Conservation (phyloP, 2,797 vertebrate genomes). For the Austrolebias charrua region DNA sequence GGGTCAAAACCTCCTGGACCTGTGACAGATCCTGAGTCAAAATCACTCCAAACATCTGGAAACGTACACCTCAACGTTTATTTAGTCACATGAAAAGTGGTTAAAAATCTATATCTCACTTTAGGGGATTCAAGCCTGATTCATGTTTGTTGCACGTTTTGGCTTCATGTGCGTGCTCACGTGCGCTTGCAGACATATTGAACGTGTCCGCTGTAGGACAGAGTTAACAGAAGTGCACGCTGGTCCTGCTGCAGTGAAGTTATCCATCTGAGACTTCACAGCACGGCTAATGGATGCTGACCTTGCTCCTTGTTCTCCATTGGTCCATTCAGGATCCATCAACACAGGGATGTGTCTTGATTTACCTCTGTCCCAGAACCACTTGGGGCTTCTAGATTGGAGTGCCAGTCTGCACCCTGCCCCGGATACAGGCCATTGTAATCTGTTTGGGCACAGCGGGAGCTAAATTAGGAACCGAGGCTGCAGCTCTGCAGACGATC, state of each 20-base stretch:
- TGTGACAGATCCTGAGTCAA: no score
- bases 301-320: conserved; percentile 69
- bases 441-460: conserved; percentile 50
- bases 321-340: conserved; percentile 72
- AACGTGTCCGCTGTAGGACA: conserved; percentile 29
- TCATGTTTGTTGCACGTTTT: background rate
- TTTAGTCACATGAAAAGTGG: no score
- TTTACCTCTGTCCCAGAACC: conserved; percentile 57
- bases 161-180: conserved; percentile 4
- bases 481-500: conserved; percentile 42
- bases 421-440: conserved; percentile 41
- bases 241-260: conserved; percentile 49
- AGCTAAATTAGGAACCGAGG: conserved; percentile 61
- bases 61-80: no score
- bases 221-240: conserved; percentile 28
- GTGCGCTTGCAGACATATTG: background rate
- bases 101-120: no score
- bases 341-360: conserved; percentile 71
- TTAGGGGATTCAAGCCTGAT: background rate
- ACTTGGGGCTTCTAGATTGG: conserved; percentile 46
- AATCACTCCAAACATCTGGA: no score
- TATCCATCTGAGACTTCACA: conserved; percentile 64
- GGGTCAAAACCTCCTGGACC: no score
- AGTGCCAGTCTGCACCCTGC: conserved; percentile 38
- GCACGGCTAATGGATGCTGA: conserved; percentile 71